These are phyloP conservation scores for Choloepus hoffmanni DNA, from an alignment of 2,113 vertebrate genomes.

Conservation along the genomic window DNA sequence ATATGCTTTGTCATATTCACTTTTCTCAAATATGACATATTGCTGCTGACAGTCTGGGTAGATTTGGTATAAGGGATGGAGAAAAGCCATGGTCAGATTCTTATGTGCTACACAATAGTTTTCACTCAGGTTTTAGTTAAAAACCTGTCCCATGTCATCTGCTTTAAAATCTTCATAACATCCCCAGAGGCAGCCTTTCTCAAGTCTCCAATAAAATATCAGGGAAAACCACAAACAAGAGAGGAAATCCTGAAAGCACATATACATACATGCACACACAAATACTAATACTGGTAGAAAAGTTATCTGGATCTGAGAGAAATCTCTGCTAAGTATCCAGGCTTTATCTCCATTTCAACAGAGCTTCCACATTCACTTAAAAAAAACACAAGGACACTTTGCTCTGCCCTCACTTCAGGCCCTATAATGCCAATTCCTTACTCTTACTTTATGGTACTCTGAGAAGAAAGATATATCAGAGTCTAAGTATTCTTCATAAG, in stretches of 20 bases:
- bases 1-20: neutral
- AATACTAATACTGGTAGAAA: neutral
- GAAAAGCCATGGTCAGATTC: neutral
- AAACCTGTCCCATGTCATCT: neutral
- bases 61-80: neutral
- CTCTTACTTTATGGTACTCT: neutral
- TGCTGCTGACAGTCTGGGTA: neutral
- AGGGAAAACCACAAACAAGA: neutral
- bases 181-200: neutral
- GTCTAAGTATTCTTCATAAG: neutral
- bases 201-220: neutral
- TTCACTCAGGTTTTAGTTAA: neutral
- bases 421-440: neutral
- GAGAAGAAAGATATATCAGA: slow-evolving; percentile 1
- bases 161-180: neutral
- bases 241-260: neutral
- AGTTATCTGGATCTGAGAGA: neutral
- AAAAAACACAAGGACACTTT: neutral
- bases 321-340: neutral
- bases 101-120: neutral
- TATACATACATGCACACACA: too few species aligned
- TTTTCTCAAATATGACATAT: neutral
- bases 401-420: neutral
- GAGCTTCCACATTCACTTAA: neutral
- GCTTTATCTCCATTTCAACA: neutral